Base-by-base conservation (phyloP, 2,888 invertebrate species). In the Aproaerema taeniolella region DNA sequence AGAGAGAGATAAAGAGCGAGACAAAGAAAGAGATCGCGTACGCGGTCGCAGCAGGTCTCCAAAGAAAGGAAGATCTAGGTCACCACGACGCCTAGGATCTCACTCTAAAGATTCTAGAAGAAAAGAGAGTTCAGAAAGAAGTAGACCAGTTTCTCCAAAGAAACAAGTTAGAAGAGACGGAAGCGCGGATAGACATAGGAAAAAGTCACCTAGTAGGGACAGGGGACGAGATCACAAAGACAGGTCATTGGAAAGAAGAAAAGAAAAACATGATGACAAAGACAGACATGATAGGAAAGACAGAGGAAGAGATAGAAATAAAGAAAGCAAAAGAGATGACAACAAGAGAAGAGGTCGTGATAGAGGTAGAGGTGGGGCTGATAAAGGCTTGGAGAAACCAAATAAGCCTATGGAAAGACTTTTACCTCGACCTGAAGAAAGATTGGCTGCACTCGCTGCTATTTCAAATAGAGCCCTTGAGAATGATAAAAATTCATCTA, bases 251-350 rank as follows among this genome's bases (percentile, higher is more conserved):
- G 88, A 88, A 53, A 71, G 78, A 48, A 72, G 87, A 41, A 88
- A 88, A 61, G 80, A 87, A 42, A 88, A 88, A 60, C 79, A 88
- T 54, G 88, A 88, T 44, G 88, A 88, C 32, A 87, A 89, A 61
- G 89, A 90, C 52, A 76, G 89, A 58, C 83, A 91, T 48, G 92
- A 92, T 42, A 83, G 92, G 34, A 91, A 91, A 49, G 94, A 94
- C 49, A 85, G 93, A 47, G 92, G 92, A 38, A 89, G 93, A 39
- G 88, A 87, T 77, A 78, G 90, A 46, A 89, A 86, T 49, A 74
- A 90, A 39, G 92, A 85, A 45, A 71, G 61, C 50, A 87, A 87
- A 71, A 69, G 86, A 52, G 82, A 83, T 48, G 88, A 89, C 42
- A 76, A 85, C 39, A 83, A 88, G 53, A 70, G 90, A 47, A 66